Evolutionary conservation across 2,797 vertebrate genomes (phyloP).

Genomic region (Poeciliopsis infans): DNA sequence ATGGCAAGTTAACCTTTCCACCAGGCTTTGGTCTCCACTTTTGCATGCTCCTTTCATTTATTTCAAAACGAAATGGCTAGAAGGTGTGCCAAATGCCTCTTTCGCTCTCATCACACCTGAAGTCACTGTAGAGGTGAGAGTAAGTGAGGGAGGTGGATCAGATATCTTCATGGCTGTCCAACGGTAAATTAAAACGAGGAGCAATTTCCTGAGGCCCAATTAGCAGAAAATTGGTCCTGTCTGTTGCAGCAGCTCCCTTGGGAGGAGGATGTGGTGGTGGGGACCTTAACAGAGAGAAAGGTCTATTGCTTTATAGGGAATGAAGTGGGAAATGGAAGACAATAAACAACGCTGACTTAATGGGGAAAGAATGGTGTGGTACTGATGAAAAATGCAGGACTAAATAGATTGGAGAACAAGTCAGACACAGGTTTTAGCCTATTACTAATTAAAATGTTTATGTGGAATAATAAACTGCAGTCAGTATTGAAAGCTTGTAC

Average conservation of each 20-base stretch:
- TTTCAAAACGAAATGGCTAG: slow-evolving; percentile 22
- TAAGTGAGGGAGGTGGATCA: slow-evolving; percentile 60
- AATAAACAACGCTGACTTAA: slow-evolving; percentile 1
- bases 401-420: slow-evolving; percentile 11
- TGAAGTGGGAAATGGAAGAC: slow-evolving; percentile 28
- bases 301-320: slow-evolving; percentile 38
- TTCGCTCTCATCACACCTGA: slow-evolving; percentile 67
- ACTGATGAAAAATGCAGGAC: slow-evolving; percentile 7
- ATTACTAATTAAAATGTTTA: neutral
- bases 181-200: slow-evolving; percentile 85
- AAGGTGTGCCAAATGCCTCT: neutral
- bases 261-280: slow-evolving; percentile 36
- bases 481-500: neutral
- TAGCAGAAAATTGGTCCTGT: slow-evolving; percentile 85
- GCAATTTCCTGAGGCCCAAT: slow-evolving; percentile 86
- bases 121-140: slow-evolving; percentile 21
- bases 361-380: neutral
- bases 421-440: neutral
- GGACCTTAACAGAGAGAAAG: slow-evolving; percentile 32
- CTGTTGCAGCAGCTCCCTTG: slow-evolving; percentile 75
- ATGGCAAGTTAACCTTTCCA: slow-evolving; percentile 64
- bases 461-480: neutral
- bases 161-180: slow-evolving; percentile 81
- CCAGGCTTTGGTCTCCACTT: slow-evolving; percentile 25
- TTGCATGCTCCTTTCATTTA: slow-evolving; percentile 42